These are phyloP conservation scores for Forbesichthys agassizii DNA, from an alignment of 2,113 vertebrate species.

Conservation along the genomic window DNA sequence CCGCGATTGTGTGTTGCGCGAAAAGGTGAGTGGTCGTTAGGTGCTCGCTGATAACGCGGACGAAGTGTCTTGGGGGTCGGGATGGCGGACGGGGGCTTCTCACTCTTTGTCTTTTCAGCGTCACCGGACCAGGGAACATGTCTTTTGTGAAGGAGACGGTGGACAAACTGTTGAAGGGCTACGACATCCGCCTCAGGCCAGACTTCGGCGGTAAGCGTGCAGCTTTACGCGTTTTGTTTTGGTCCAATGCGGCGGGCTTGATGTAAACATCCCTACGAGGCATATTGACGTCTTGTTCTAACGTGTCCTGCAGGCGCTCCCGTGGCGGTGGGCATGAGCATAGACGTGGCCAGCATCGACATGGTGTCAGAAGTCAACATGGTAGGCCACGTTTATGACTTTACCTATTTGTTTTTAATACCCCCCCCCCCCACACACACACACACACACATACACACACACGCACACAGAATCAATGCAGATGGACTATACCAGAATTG, in stretches of 20 bases:
- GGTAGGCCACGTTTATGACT: slow-evolving; percentile 78
- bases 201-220: slow-evolving; percentile 89
- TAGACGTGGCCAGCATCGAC: slow-evolving; percentile 95
- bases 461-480: no score
- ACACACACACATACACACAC: no score
- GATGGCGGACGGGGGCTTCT: neutral
- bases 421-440: neutral
- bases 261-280: no score
- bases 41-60: neutral
- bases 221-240: slow-evolving; percentile 27
- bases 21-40: slow-evolving; percentile 58
- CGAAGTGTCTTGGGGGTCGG: neutral
- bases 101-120: slow-evolving; percentile 70
- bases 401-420: slow-evolving; percentile 6
- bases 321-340: slow-evolving; percentile 37
- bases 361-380: slow-evolving; percentile 98
- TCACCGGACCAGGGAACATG: slow-evolving; percentile 92
- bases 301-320: neutral
- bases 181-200: slow-evolving; percentile 91
- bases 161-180: slow-evolving; percentile 91
- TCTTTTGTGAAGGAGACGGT: slow-evolving; percentile 95
- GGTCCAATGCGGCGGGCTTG: slow-evolving; percentile 37
- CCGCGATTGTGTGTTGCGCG: slow-evolving; percentile 72
- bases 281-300: neutral
- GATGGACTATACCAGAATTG: no score